These are phyloP conservation scores for Acanthosoma haemorrhoidale DNA, from an alignment of 2,888 invertebrate genomes.

Conservation along the genomic window DNA sequence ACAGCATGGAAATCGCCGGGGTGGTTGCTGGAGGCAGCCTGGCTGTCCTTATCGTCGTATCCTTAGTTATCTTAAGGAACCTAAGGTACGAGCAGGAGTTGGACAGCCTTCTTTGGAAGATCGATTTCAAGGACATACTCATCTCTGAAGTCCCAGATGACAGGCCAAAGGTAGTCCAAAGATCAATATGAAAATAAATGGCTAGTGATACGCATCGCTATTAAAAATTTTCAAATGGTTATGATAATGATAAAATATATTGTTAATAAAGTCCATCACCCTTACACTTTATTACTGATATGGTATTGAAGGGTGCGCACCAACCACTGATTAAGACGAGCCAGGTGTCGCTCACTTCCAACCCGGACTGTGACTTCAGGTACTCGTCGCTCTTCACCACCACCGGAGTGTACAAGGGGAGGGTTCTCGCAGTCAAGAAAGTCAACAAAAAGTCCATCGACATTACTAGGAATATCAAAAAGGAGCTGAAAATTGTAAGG, in stretches of 20 bases:
- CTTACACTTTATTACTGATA: too few relatives aligned
- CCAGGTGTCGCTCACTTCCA: conserved; percentile 87
- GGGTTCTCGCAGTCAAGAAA: conserved; percentile 79
- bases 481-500: conserved; percentile 82
- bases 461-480: conserved; percentile 83
- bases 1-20: conserved; percentile 75
- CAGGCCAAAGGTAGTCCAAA: conserved; percentile 44
- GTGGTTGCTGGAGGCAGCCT: conserved; percentile 74
- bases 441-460: conserved; percentile 81
- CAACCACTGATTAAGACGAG: conserved; percentile 69
- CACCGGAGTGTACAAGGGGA: conserved; percentile 81
- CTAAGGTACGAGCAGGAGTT: conserved; percentile 92
- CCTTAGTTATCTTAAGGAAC: conserved; percentile 74
- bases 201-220: too few relatives aligned
- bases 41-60: conserved; percentile 64
- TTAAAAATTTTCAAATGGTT: too few relatives aligned
- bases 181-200: too few relatives aligned
- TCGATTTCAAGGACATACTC: conserved; percentile 84
- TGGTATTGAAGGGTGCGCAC: conserved; percentile 48
- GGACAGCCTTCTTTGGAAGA: conserved; percentile 88
- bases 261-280: too few relatives aligned
- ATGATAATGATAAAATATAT: too few relatives aligned
- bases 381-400: conserved; percentile 87
- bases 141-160: conserved; percentile 53
- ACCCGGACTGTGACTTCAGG: conserved; percentile 82